A percentile compares a stretch with the other conserved stretches of the same genome.
phyloP scores from a whole-genome alignment of 2,113 vertebrate species.

The Syngnathus typhle region DNA sequence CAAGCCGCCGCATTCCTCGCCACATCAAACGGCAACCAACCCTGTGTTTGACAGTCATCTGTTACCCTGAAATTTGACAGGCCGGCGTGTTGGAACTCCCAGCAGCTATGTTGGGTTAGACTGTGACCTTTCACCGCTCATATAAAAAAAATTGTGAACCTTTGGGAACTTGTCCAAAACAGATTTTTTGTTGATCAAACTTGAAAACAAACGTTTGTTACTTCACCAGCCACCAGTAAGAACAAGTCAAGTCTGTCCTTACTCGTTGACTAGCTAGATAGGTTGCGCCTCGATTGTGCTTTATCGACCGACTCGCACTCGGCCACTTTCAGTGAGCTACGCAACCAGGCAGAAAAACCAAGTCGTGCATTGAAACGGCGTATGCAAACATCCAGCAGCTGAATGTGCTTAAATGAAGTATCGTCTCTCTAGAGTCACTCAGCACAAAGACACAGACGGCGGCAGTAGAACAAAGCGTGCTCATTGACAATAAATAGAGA shows the following conservation, averaged over 20 bases:
- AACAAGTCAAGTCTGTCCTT: not conserved
- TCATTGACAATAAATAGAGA: constrained; percentile 53
- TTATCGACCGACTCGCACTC: not conserved
- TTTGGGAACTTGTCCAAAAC: not conserved
- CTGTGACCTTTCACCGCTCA: not conserved
- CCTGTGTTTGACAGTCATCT: constrained; percentile 10
- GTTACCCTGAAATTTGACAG: constrained; percentile 13
- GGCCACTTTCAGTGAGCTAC: not conserved
- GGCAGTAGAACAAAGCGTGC: not conserved
- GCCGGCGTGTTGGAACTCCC: constrained; percentile 17
- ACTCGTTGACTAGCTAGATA: not conserved
- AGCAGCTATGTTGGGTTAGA: not conserved
- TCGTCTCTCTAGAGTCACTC: constrained; percentile 29
- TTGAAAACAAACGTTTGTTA: not conserved
- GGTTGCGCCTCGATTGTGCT: not conserved
- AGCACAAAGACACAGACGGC: constrained; percentile 29
- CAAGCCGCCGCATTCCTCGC: not conserved
- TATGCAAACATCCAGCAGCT: constrained; percentile 16
- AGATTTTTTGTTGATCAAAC: not conserved
- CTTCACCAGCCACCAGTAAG: not conserved
- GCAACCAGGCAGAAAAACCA: not conserved
- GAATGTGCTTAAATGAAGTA: constrained; percentile 19
- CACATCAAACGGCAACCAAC: constrained; percentile 6
- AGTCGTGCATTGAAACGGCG: not conserved
- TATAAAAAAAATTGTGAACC: not conserved